Conservation (phyloP, 2,113 vertebrate genomes). For the Chlorodrepanis virens region DNA sequence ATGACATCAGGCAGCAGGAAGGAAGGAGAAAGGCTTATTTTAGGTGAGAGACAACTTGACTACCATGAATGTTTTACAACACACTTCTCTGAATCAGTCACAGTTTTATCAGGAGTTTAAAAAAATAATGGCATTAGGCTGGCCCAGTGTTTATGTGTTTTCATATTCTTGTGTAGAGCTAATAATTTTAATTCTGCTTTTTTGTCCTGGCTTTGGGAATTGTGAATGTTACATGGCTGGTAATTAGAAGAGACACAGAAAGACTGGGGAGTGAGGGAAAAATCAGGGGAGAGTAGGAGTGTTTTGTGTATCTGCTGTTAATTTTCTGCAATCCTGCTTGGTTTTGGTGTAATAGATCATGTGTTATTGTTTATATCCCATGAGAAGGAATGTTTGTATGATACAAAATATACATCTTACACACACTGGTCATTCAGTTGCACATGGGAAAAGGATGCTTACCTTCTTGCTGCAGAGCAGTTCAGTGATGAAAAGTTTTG, state of each 20-base stretch:
- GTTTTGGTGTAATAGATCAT: not conserved
- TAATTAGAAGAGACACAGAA: not conserved
- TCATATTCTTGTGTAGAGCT: not conserved
- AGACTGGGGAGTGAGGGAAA: not conserved
- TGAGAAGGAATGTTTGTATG: not conserved
- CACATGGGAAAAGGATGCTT: not conserved
- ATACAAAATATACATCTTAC: not conserved
- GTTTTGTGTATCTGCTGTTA: not conserved
- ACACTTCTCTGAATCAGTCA: not conserved
- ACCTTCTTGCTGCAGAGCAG: not conserved
- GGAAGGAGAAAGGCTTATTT: not conserved
- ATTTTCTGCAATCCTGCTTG: accelerated
- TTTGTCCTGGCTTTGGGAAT: not conserved
- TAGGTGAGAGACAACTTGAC: not conserved
- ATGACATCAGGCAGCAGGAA: not conserved
- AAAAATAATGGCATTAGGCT: not conserved
- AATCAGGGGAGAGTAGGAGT: not conserved
- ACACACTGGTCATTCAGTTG: not conserved
- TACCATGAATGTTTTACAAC: not conserved
- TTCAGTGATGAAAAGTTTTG: not conserved
- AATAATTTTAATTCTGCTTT: not conserved
- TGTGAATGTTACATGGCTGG: not conserved
- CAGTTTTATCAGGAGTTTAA: not conserved
- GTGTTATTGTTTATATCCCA: not conserved
- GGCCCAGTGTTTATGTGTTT: not conserved